These are phyloP conservation scores for Muschampia plurimacula DNA, from an alignment of 2,888 invertebrate genomes.

Conservation along the genomic window DNA sequence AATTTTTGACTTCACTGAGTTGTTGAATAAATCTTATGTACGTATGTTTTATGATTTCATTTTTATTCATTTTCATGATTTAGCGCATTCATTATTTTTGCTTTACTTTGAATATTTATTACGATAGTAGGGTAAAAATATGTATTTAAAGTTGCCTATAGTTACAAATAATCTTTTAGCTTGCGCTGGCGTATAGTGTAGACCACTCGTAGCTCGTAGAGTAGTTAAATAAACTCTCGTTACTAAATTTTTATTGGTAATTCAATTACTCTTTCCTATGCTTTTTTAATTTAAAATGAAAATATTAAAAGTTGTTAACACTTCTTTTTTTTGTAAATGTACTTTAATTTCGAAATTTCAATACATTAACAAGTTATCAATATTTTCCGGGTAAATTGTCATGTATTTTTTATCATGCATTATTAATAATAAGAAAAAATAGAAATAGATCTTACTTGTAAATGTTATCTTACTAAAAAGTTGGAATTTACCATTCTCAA, in stretches of 20 bases:
- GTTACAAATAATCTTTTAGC: background rate
- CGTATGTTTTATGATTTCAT: conserved; percentile 1
- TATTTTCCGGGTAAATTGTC: no score
- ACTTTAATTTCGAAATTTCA: no score
- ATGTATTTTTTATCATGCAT: no score
- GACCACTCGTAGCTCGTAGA: background rate
- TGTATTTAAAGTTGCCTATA: background rate
- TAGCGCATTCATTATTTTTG: background rate
- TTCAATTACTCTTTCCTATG: background rate
- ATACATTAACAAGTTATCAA: no score
- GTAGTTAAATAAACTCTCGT: background rate
- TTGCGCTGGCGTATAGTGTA: background rate
- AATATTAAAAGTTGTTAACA: background rate
- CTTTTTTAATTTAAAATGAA: background rate
- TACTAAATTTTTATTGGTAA: background rate
- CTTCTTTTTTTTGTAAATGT: no score
- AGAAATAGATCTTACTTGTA: no score
- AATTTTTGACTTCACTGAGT: conserved; percentile 24
- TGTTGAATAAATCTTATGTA: conserved; percentile 18
- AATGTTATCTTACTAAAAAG: no score
- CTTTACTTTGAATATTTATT: background rate
- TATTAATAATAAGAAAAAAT: no score
- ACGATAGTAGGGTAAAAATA: background rate
- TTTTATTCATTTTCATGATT: background rate
- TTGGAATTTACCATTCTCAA: no score